Percentiles rank a stretch among this genome's conserved stretches.
Conservation (phyloP, 2,797 vertebrate genomes). For the Hypotaenidia philippensis region DNA sequence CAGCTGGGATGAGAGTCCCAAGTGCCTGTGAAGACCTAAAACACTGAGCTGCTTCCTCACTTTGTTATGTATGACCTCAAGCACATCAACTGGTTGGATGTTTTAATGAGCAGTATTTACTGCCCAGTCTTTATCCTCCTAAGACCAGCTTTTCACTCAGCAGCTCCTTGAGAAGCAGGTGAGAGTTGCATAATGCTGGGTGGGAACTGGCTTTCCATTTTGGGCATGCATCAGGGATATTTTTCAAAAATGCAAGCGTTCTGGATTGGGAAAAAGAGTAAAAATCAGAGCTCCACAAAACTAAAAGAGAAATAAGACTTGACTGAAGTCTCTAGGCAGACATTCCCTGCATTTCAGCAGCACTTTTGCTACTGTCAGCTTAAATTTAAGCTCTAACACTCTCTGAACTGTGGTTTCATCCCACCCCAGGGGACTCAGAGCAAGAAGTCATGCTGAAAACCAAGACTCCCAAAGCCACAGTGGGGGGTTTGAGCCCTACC, state of each 20-base stretch:
- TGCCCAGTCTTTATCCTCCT: not conserved
- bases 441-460: slow-evolving; percentile 96
- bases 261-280: not conserved
- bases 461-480: slow-evolving; percentile 90
- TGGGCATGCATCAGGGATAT: accelerated
- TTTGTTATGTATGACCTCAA: not conserved
- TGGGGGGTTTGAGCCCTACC: slow-evolving; percentile 90
- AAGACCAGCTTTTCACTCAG: not conserved
- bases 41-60: not conserved
- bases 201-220: not conserved
- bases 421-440: slow-evolving; percentile 86
- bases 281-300: not conserved
- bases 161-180: not conserved
- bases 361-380: slow-evolving; percentile 38
- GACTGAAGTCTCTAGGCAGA: not conserved
- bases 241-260: not conserved
- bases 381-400: slow-evolving; percentile 19
- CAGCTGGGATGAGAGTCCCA: not conserved
- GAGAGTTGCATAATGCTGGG: not conserved
- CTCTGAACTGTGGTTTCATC: slow-evolving; percentile 39
- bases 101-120: not conserved
- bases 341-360: slow-evolving; percentile 31
- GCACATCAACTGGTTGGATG: not conserved
- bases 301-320: not conserved
- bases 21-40: not conserved